phyloP scores from a whole-genome alignment of 2,113 vertebrate genomes.

The Microcebus tavaratra region DNA sequence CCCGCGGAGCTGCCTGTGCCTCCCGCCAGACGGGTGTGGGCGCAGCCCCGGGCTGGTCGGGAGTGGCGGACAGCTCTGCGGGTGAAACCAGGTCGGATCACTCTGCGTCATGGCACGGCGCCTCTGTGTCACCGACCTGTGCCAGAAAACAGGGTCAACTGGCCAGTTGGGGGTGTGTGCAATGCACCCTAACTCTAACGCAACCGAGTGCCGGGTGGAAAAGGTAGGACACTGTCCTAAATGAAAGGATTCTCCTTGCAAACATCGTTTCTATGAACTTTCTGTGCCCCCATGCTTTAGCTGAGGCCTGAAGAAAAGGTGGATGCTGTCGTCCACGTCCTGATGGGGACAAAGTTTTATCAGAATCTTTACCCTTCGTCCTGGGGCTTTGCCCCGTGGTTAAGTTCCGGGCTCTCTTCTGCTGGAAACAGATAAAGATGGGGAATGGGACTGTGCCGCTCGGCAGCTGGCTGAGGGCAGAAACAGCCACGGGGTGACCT shows the following conservation, averaged over 20 bases:
- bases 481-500: neutral
- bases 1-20: neutral
- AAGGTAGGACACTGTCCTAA: neutral
- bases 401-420: neutral
- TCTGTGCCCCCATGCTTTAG: too few relatives aligned
- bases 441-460: too few relatives aligned
- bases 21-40: neutral
- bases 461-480: too few relatives aligned
- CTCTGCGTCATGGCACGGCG: neutral
- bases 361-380: neutral
- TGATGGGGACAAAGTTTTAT: neutral
- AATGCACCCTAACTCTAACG: neutral
- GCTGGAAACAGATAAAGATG: neutral
- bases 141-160: neutral
- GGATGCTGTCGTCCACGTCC: neutral
- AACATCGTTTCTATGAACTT: neutral
- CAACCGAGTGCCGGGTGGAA: too few relatives aligned
- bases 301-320: neutral
- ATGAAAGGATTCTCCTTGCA: neutral
- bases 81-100: neutral
- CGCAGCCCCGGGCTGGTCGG: neutral
- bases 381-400: neutral
- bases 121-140: neutral
- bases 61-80: neutral
- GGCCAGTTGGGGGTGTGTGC: accelerated